Percentiles rank a stretch among this genome's conserved stretches.
phyloP scores from a whole-genome alignment of 2,797 vertebrate genomes.

The Lagorchestes hirsutus region DNA sequence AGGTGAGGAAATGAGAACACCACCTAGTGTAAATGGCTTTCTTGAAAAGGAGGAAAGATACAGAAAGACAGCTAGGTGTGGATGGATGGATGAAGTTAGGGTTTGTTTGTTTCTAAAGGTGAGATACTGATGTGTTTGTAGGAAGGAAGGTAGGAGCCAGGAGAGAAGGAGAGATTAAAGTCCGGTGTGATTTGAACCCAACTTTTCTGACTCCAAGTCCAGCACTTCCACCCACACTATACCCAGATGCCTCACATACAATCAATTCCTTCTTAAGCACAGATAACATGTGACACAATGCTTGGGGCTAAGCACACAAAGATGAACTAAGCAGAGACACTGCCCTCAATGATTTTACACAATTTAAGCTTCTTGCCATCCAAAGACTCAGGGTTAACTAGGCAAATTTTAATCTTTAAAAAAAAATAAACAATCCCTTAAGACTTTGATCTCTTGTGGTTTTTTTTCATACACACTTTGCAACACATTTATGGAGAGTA shows the following conservation, averaged over 20 bases:
- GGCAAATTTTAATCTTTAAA: slow-evolving; percentile 27
- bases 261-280: neutral
- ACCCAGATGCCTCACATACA: neutral
- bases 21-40: neutral
- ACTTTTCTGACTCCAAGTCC: too few relatives aligned
- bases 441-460: slow-evolving; percentile 53
- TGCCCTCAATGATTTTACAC: neutral
- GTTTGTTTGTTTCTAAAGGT: neutral
- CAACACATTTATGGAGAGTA: slow-evolving; percentile 1
- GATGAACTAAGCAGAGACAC: neutral
- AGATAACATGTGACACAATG: neutral
- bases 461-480: slow-evolving; percentile 47
- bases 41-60: neutral
- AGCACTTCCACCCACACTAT: neutral
- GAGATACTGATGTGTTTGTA: neutral
- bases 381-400: slow-evolving; percentile 37
- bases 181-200: neutral
- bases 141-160: neutral
- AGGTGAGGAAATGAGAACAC: neutral
- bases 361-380: neutral
- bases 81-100: neutral
- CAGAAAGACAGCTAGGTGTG: neutral
- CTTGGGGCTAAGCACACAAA: neutral
- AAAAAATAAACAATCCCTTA: slow-evolving; percentile 3
- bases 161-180: neutral